Evolutionary conservation across 2,797 vertebrate species (phyloP), one percentile per base, ranked within the genome.

Genomic region (Channallabes apus): DNA sequence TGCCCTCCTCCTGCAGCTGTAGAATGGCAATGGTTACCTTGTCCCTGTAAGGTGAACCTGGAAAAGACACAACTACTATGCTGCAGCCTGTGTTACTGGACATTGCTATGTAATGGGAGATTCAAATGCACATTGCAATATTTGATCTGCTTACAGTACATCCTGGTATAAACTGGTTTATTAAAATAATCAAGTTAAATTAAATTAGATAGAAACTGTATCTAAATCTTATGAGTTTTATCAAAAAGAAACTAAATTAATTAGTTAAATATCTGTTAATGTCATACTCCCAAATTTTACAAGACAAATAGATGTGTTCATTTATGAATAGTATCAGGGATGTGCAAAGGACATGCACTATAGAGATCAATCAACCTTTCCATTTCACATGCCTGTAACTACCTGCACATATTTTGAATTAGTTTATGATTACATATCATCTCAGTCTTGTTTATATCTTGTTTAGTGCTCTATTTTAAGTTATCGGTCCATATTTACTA

Each of bases 21-120:
- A 99, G 96, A 92, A 99, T 99, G 90, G 98, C 98, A 0, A 99
- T 98, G 41, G 98, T 99, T 90, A 99, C 96, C 94, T 97, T 99
- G 91, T 99, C 98, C 86, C 98, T 93, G 92, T 98, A 99, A 0
- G 98, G 98, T 77, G 98, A 99, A 4, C 98, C 98, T 99, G 91
- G 56, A 17, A 80, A 46, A 54, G 22, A 73, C 22, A 65, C 6
- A 61, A 54, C 27, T 61, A 9, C 79, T 64, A 85, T 20, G 35
- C 22, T 64, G 20, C 14, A 80, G 78, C 22, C 56, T 64, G 38
- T 51, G 67, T n/a, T 62, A 62, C 18, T 20, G 27, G 6, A 76
- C 29, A 12, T 51, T 46, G 1, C 46, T 46, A 9, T 46, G 46
- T 51, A 58, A 56, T 22, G 27, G 35, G n/a, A 22, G 32, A 59